Base-by-base conservation (phyloP, 2,888 invertebrate species). In the Phengaris alcon region DNA sequence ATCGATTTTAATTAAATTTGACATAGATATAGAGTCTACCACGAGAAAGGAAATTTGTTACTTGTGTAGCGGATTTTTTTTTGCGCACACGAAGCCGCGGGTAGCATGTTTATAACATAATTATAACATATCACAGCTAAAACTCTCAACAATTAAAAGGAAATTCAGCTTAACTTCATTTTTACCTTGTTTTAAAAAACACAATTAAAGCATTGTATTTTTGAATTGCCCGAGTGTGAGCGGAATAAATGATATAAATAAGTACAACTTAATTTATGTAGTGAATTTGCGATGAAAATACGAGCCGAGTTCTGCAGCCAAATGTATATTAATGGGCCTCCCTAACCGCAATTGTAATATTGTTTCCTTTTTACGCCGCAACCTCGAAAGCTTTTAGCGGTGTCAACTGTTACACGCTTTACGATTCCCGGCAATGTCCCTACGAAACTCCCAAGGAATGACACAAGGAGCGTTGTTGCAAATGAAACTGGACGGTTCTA, bases 321-420 rank as follows among this genome's bases (percentile, higher is more conserved):
- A 93, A 93, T 92, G 88, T 91, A 88, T 91, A 93, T 91, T 91
- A 91, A 91, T 91, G 90, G 88, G 87, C 84, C 85, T 83, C 86
- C 87, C 87, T 82, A 86, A 89, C 87, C 88, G 82, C 87, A 86
- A 84, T 82, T 85, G 87, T 90, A 88, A 90, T 91, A 90, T 88
- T 88, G 88, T 91, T 88, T 88, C 86, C 87, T 90, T 91, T 92
- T 91, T 91, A 90, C 87, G 83, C 79, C 82, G 80, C 84, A 85
- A 86, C 87, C 87, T 87, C 87, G 82, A 85, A 88, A 86, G 89
- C 89, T 90, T 90, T 89, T 87, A 88, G 88, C 88, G 84, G 85
- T 87, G 88, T 88, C 87, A 89, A 90, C 89, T 90, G 88, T 87
- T 86, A 88, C 86, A 83, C 81, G 82, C 85, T 90, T 90, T 90